phyloP scores from a whole-genome alignment of 2,113 vertebrate species.

The Thalassarche chlororhynchos region DNA sequence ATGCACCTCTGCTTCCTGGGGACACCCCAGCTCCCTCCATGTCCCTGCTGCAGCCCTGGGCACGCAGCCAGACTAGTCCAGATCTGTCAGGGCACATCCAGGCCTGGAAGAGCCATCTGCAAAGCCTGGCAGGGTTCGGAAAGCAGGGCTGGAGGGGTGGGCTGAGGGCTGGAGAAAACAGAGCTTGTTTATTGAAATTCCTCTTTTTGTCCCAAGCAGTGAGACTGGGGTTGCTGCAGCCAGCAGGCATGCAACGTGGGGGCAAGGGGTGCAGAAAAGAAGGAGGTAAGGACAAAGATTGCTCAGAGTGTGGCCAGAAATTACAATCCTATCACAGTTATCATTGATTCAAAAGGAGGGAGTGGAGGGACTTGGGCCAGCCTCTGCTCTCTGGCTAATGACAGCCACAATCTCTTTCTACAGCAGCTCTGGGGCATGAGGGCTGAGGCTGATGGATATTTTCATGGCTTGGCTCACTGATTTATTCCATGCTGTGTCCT shows the following conservation, averaged over 20 bases:
- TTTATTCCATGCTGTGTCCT: not conserved
- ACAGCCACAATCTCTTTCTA: not conserved
- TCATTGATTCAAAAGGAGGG: not conserved
- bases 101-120: not conserved
- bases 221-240: not conserved
- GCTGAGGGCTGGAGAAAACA: not conserved
- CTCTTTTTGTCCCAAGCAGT: not conserved
- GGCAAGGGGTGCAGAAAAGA: not conserved
- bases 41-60: not conserved
- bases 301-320: not conserved
- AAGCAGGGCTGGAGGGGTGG: not conserved
- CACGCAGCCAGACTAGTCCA: not conserved
- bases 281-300: not conserved
- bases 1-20: not conserved
- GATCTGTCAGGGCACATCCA: not conserved
- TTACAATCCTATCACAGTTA: not conserved
- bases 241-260: not conserved
- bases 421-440: not conserved
- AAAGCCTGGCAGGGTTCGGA: not conserved
- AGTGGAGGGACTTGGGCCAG: not conserved
- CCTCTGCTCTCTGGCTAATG: not conserved
- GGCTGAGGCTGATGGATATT: not conserved
- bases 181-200: not conserved
- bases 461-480: not conserved
- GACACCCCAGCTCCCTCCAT: rapidly evolving